These are phyloP conservation scores for Podotricha telesiphe DNA, from an alignment of 2,888 invertebrate species.

Conservation along the genomic window DNA sequence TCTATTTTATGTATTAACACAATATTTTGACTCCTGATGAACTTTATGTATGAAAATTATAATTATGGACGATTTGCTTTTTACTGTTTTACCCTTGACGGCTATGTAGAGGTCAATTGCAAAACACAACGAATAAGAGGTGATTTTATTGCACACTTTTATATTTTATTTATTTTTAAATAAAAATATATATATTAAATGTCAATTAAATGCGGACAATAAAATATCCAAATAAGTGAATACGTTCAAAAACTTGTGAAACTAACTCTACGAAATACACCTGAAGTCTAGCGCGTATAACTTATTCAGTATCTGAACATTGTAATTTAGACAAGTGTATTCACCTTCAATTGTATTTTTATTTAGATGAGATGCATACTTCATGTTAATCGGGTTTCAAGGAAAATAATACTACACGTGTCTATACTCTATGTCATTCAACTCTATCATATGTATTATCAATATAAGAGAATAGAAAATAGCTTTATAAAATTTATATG, in stretches of 20 bases:
- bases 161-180: background rate
- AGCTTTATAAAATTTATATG: background rate
- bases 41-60: background rate
- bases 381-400: conserved; percentile 48
- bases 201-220: background rate
- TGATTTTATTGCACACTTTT: too few species aligned
- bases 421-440: conserved; percentile 47
- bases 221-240: background rate
- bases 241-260: conserved; percentile 6
- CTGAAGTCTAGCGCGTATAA: conserved; percentile 32
- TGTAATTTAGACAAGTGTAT: conserved; percentile 46
- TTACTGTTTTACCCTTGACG: background rate
- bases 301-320: conserved; percentile 42
- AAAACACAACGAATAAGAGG: background rate
- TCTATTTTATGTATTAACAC: too few species aligned
- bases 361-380: conserved; percentile 54
- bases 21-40: background rate
- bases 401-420: conserved; percentile 52
- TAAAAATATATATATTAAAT: background rate
- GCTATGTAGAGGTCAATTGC: conserved; percentile 5
- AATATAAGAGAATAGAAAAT: conserved; percentile 20
- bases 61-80: background rate
- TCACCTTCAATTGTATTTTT: conserved; percentile 55
- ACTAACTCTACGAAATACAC: conserved; percentile 26
- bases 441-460: conserved; percentile 39